Base-by-base conservation (phyloP, 2,888 invertebrate species). In the Hypomecis punctinalis region DNA sequence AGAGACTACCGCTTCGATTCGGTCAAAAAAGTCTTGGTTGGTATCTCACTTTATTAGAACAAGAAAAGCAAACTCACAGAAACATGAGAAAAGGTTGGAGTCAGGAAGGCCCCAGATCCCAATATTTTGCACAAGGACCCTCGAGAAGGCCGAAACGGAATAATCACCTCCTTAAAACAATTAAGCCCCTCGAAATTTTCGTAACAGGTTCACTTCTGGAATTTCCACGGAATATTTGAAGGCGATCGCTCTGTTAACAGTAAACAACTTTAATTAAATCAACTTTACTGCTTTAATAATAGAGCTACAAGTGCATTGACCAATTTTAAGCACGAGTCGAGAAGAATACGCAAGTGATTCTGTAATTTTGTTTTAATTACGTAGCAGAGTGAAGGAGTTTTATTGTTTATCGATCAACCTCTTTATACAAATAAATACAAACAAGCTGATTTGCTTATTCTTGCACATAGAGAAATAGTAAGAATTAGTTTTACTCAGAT, bases 141-240 rank as follows among this genome's bases (percentile, higher is more conserved):
- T 33, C 9, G 6, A 43, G n/a, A 6, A 43, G 23, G 51, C 35
- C 46, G 36, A 60, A 60, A 52, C 33, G 52, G 36, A 60, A 47
- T 61, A 61, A 61, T 45, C 53, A 47, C 53, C 45, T 47, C 45
- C 40, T 60, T 48, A 53, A 46, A 53, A 61, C 53, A 53, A 61
- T 61, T 46, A 52, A 47, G 45, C 13, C 45, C 5, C 47, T 61
- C 35, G 40, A 54, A 60, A 60, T 52, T 60, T 52, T 33, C 13
- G 43, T 43, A 51, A 51, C 43, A 52, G 52, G 60, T 53, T 51
- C 51, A 10, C 37, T 52, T 51, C 53, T 13, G 47, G 37, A 48
- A 54, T 53, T 54, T 47, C 35, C 40, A 23, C n/a, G 39, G 37
- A 49, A 51, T 51, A 51, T 51, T 51, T 39, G 51, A 48, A 48